Base-by-base conservation (phyloP, 2,797 vertebrate species). In the Diplodus puntazzo region DNA sequence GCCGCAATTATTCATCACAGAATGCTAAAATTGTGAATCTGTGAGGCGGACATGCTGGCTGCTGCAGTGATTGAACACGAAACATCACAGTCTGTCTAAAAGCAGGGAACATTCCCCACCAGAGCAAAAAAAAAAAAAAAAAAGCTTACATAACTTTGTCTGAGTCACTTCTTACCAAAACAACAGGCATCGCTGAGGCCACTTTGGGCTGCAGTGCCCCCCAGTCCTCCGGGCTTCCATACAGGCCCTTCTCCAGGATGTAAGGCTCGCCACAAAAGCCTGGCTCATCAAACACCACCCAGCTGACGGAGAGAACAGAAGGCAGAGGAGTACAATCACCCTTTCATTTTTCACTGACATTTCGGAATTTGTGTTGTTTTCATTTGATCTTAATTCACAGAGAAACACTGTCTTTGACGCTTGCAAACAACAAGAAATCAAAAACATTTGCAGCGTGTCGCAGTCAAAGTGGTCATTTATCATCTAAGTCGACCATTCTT, bases 221-320 rank as follows among this genome's bases (percentile, higher is more conserved):
- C 98, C 98, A 99, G 83, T 98, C 96, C 85, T 98, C 96, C 11
- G 94, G 94, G 83, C 80, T 95, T 76, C 96, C 95, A 62, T 99
- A 99, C 30, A 97, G 88, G 77, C 98, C 98, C 92, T 97, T 98
- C 86, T 98, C 95, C 89, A 99, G 90, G 61, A 99, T 53, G 78
- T 97, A 98, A 50, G 95, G 91, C 77, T 97, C 96, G 2, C 98
- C 97, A 0, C 94, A 97, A 85, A 98, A 98, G 42, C 96, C 96
- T 0, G 96, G 93, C 49, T 96, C 95, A 86, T 98, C 97, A 81
- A 98, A 99, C 78, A 94, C 96, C 55, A 97, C 96, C 98, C 98
- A 99, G 23, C 98, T 99, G 74, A 63, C 71, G 68, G 54, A 70
- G 54, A 66, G 63, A 69, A 53, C 25, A 82, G 10, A 57, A 45